Evolutionary conservation across 2,888 invertebrate species (phyloP).

Genomic region (Aphidius colemani): DNA sequence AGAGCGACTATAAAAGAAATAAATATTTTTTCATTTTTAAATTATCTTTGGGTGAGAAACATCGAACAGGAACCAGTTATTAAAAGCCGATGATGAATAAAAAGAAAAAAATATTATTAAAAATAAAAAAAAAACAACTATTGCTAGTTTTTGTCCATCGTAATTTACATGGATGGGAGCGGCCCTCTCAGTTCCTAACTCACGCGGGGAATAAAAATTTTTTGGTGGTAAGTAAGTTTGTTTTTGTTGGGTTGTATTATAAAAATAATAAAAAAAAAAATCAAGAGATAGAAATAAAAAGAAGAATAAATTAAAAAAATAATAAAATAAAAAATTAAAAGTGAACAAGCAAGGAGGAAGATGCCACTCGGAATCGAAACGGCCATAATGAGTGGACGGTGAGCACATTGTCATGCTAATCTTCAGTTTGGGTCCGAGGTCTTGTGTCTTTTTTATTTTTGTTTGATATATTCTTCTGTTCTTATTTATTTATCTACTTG

Average conservation of each 20-base stretch:
- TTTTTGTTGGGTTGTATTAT: slow-evolving; percentile 23
- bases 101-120: slow-evolving; percentile 27
- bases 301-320: slow-evolving; percentile 18
- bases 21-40: slow-evolving; percentile 17
- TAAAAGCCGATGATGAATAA: slow-evolving; percentile 6
- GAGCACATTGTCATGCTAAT: slow-evolving; percentile 58
- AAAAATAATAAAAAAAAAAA: slow-evolving; percentile 17
- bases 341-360: slow-evolving; percentile 31
- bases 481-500: slow-evolving; percentile 15
- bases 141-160: slow-evolving; percentile 6
- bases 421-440: slow-evolving; percentile 40
- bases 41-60: slow-evolving; percentile 9
- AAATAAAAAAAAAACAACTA: not conserved
- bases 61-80: slow-evolving; percentile 10
- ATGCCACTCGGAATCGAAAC: slow-evolving; percentile 39
- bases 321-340: slow-evolving; percentile 13
- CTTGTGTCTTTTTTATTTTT: slow-evolving; percentile 23
- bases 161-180: slow-evolving; percentile 17
- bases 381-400: slow-evolving; percentile 56
- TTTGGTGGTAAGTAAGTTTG: slow-evolving; percentile 19
- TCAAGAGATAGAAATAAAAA: not conserved
- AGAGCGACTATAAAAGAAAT: not conserved
- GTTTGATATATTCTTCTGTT: not conserved
- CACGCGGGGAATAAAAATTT: slow-evolving; percentile 9
- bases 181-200: slow-evolving; percentile 8